Conservation (phyloP, 2,113 vertebrate genomes). For the Corvus hawaiiensis region DNA sequence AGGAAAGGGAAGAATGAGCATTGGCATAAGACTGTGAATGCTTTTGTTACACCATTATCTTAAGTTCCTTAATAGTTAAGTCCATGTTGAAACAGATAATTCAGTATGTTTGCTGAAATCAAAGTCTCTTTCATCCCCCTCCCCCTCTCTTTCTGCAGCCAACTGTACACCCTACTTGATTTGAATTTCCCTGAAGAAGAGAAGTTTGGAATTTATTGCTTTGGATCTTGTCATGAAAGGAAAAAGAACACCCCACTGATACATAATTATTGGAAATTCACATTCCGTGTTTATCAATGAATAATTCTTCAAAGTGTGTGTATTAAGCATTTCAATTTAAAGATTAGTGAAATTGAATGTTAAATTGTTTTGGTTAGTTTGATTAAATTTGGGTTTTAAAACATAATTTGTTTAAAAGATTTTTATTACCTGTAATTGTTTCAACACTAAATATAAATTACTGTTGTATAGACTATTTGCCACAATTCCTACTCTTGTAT, state of each 20-base stretch:
- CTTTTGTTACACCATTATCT: not conserved
- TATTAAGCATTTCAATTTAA: slow-evolving; percentile 55
- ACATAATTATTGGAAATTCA: slow-evolving; percentile 32
- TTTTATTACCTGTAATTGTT: slow-evolving; percentile 9
- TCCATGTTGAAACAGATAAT: not conserved
- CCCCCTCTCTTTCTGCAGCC: not conserved
- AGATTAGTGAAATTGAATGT: slow-evolving; percentile 16
- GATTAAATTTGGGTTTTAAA: slow-evolving; percentile 49
- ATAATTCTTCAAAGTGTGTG: slow-evolving; percentile 29
- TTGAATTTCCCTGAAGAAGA: slow-evolving; percentile 52
- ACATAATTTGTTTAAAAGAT: slow-evolving; percentile 48
- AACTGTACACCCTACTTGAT: not conserved
- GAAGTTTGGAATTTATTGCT: slow-evolving; percentile 35
- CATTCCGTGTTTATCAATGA: slow-evolving; percentile 16
- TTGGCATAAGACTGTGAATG: not conserved
- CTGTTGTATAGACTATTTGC: too few species aligned
- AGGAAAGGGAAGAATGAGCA: not conserved
- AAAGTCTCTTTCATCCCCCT: not conserved
- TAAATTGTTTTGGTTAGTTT: slow-evolving; percentile 54
- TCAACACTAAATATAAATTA: too few species aligned
- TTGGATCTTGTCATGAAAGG: slow-evolving; percentile 40
- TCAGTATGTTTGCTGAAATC: not conserved
- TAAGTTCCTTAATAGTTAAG: not conserved
- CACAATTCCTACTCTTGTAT: not conserved
- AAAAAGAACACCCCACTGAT: not conserved